Base-by-base conservation (phyloP, 2,888 invertebrate genomes). In the Norana najaformis region DNA sequence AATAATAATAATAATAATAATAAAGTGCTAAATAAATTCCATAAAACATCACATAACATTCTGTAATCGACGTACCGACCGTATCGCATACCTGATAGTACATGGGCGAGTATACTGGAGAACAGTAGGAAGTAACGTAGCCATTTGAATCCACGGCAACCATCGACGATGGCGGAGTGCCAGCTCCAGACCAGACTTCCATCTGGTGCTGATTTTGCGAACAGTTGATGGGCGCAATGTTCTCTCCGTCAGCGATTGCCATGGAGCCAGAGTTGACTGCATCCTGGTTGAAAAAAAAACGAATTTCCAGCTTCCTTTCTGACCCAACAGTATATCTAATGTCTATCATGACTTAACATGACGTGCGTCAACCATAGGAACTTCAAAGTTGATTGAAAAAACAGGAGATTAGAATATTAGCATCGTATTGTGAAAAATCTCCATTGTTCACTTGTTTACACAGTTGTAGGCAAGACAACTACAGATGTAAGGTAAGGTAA, bases 81-180 rank as follows among this genome's bases (percentile, higher is more conserved):
- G 18, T 41, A 14, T 20, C 37, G 35, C 85, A 23, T 23, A 85
- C 85, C 85, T 85, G 85, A 85, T 36, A 85, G 37, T 85, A 85
- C 85, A 85, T n/a, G 85, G 85, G 85, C 35, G 85, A 85, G 85
- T 36, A 36, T 35, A 85, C 85, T 18, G 85, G 85, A 35, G 85
- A 85, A 36, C 85, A 85, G 36, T 85, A 85, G 6, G 85, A 85
- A 36, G 85, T 37, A 35, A 85, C 16, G 37, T 85, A 85, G 37
- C 85, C 85, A 37, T 85, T 85, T 16, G 85, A 85, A 36, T 85
- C 85, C 20, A 85, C 85, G 85, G 85, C 85, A 1, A 85, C 85
- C 36, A 85, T n/a, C 2, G 83, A 85, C 1, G 85, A 85, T 35
- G 85, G 35, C 2, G 85, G 35, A 23, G 85, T 85, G 85, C 13